These are phyloP conservation scores for Uria aalge DNA, from an alignment of 2,113 vertebrate genomes.

Conservation along the genomic window DNA sequence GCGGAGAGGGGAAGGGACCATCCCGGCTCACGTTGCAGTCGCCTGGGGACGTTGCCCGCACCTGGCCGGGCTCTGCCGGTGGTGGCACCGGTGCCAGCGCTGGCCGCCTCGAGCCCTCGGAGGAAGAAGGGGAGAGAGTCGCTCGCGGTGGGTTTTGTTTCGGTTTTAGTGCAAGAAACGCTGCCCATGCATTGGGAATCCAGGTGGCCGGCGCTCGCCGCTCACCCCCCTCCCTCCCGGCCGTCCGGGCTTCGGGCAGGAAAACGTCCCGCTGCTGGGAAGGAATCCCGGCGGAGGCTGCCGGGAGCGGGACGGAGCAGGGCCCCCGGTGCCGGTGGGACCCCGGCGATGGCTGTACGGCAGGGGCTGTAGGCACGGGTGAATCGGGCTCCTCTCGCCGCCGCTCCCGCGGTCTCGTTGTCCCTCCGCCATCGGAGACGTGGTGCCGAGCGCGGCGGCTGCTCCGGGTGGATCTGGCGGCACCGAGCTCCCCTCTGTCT, in stretches of 20 bases:
- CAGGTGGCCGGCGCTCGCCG: neutral
- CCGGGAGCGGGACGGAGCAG: neutral
- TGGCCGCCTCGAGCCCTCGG: neutral
- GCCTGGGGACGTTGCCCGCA: neutral
- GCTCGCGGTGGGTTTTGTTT: neutral
- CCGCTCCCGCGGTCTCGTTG: accelerated
- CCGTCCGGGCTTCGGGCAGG: neutral
- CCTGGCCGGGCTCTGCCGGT: neutral
- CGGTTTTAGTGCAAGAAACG: constrained; percentile 56
- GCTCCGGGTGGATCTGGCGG: neutral
- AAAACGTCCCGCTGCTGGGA: neutral
- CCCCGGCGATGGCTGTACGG: neutral
- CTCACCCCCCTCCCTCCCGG: neutral
- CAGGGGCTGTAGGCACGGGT: neutral
- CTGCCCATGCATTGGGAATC: neutral
- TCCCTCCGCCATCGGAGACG: accelerated
- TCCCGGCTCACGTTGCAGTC: neutral
- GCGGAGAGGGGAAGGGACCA: neutral
- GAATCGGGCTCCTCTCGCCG: neutral
- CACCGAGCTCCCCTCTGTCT: neutral
- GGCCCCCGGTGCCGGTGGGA: neutral
- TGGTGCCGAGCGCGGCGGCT: accelerated
- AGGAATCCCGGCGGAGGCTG: neutral
- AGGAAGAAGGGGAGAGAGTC: neutral
- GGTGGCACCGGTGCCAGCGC: neutral